phyloP scores from a whole-genome alignment of 2,797 vertebrate genomes.

The Argya squamiceps region DNA sequence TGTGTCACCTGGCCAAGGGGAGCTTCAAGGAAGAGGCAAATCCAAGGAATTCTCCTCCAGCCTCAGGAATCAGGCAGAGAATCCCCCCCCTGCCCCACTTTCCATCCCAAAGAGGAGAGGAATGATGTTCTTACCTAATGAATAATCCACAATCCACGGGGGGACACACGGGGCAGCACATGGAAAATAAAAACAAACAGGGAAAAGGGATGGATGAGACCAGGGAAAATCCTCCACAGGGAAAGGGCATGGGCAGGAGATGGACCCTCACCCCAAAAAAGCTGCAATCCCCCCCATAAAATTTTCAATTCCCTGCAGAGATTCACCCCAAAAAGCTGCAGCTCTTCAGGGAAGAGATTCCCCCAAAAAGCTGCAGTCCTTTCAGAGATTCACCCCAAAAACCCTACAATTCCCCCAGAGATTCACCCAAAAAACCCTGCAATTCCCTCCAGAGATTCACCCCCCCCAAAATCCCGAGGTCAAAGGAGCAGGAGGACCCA shows the following conservation, averaged over 20 bases:
- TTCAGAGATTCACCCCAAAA: too few relatives aligned
- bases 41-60: not conserved
- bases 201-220: not conserved
- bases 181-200: not conserved
- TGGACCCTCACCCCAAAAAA: not conserved
- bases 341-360: too few relatives aligned
- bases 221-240: not conserved
- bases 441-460: too few relatives aligned
- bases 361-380: too few relatives aligned
- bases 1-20: not conserved
- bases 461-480: too few relatives aligned
- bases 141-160: not conserved
- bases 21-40: not conserved
- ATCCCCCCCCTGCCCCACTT: not conserved
- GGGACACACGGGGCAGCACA: not conserved
- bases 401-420: too few relatives aligned
- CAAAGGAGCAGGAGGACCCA: too few relatives aligned
- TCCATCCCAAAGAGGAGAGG: not conserved
- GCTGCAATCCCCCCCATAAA: not conserved
- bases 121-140: slow-evolving; percentile 35
- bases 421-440: too few relatives aligned
- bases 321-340: too few relatives aligned
- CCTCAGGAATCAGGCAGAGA: too few relatives aligned
- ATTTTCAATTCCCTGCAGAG: not conserved
- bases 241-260: not conserved